Base-by-base conservation (phyloP, 1,140 invertebrate species). In the Vollenhovia emeryi region DNA sequence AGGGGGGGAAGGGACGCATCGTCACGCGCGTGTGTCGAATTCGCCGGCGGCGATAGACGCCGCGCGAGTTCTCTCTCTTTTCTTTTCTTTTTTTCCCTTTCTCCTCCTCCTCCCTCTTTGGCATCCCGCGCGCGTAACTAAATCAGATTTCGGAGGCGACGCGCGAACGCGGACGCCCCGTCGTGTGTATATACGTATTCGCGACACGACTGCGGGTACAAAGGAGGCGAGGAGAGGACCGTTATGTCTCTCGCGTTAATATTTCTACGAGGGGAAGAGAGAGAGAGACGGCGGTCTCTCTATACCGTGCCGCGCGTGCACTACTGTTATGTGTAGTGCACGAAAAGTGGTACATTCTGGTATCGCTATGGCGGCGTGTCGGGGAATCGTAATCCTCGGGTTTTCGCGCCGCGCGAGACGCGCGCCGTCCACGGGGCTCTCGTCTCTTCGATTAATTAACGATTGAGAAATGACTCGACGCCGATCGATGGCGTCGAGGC, bases 271-370 rank as follows among this genome's bases (percentile, higher is more conserved):
- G 21, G 27, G 9, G 45, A 21, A 68, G n/a, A 68, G 21, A 45
- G 45, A 73, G 33, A 59, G 21, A 55, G 7, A 43, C 30, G 30
- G 0, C 48, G 27, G 36, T 57, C 30, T 79, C 36, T 79, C 36
- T 33, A 76, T 62, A 27, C 3, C 33, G 78, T 43, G 55, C 36
- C 24, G 36, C 64, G 64, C 36, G 59, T 73, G 33, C 57, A 82
- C 50, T 82, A 82, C 78, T 82, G 78, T 82, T 82, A 82, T 71
- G 48, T 82, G 78, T 71, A n/a, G n/a, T n/a, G n/a, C n/a, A n/a
- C 78, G 66, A 71, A 82, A 82, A 82, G 78, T 82, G 64, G 66
- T 71, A 82, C 78, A 59, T 82, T 82, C 78, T 50, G 66, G 64
- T 82, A 57, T 82, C n/a, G n/a, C n/a, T n/a, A n/a, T n/a, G n/a